phyloP scores from a whole-genome alignment of 2,797 vertebrate species.

The Enteromius argenteus region DNA sequence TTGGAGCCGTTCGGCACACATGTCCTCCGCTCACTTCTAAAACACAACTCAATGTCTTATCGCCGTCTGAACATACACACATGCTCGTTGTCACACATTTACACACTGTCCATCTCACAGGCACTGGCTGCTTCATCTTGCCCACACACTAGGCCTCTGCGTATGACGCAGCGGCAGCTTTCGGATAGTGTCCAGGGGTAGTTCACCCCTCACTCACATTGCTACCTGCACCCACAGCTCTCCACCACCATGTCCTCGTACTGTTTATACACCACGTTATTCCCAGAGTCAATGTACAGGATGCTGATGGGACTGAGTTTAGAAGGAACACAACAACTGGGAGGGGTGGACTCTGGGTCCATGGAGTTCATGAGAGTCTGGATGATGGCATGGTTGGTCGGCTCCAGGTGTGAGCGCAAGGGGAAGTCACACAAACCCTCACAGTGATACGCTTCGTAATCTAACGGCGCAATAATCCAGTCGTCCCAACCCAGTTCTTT shows the following conservation, averaged over 20 bases:
- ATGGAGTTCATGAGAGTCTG: slow-evolving; percentile 90
- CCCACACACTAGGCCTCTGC: slow-evolving; percentile 16
- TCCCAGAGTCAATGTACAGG: slow-evolving; percentile 87
- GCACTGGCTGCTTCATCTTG: slow-evolving; percentile 46
- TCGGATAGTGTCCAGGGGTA: slow-evolving; percentile 44
- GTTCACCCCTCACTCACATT: slow-evolving; percentile 48
- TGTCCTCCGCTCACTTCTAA: slow-evolving; percentile 27
- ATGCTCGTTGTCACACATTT: slow-evolving; percentile 41
- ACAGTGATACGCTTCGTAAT: slow-evolving; percentile 88
- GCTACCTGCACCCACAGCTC: slow-evolving; percentile 90
- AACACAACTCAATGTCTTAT: slow-evolving; percentile 47
- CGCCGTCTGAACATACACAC: slow-evolving; percentile 36
- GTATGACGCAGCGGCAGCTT: slow-evolving; percentile 18
- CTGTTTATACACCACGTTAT: slow-evolving; percentile 91
- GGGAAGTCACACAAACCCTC: slow-evolving; percentile 88
- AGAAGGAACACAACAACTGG: slow-evolving; percentile 88
- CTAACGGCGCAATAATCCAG: slow-evolving; percentile 89
- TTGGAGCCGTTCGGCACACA: slow-evolving; percentile 25
- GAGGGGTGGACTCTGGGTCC: slow-evolving; percentile 85
- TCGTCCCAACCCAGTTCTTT: slow-evolving; percentile 90
- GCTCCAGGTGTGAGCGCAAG: slow-evolving; percentile 86
- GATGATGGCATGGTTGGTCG: slow-evolving; percentile 90
- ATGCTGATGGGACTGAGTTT: slow-evolving; percentile 90
- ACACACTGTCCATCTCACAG: slow-evolving; percentile 39
- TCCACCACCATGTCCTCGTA: slow-evolving; percentile 93